These are phyloP conservation scores for Smithornis capensis DNA, from an alignment of 2,113 vertebrate genomes.

Conservation along the genomic window DNA sequence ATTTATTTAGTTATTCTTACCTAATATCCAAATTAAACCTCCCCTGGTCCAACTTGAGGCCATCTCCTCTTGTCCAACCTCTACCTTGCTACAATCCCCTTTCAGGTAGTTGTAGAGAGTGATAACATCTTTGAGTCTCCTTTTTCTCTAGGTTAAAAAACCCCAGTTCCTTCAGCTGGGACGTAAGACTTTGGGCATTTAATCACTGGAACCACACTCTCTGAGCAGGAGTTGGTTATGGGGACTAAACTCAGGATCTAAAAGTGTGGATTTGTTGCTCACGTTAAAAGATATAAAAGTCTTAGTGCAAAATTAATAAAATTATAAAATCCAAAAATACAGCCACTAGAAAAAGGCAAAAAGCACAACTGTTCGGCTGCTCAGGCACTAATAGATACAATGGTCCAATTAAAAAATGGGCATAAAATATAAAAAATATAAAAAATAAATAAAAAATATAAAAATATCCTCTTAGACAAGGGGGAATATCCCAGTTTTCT, in stretches of 20 bases:
- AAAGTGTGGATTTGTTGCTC: background rate
- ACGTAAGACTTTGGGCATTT: background rate
- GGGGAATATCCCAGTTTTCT: background rate
- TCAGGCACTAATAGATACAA: background rate
- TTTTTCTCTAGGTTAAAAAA: background rate
- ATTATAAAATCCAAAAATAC: accelerated
- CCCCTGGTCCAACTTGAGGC: background rate
- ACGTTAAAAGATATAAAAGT: background rate
- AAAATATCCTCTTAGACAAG: too few relatives aligned
- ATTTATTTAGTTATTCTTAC: too few relatives aligned
- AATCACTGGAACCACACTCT: background rate
- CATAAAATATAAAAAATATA: too few relatives aligned
- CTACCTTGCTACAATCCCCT: background rate
- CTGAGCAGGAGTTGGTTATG: background rate
- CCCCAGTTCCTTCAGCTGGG: accelerated
- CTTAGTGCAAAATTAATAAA: background rate
- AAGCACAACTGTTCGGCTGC: background rate
- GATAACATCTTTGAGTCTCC: background rate
- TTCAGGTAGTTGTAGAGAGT: background rate
- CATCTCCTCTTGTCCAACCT: background rate
- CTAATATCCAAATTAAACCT: background rate
- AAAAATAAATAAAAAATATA: too few relatives aligned
- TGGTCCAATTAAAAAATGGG: background rate
- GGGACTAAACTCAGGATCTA: background rate
- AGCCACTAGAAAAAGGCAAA: background rate